phyloP scores from a whole-genome alignment of 2,797 vertebrate species.

The Mastacembelus armatus region DNA sequence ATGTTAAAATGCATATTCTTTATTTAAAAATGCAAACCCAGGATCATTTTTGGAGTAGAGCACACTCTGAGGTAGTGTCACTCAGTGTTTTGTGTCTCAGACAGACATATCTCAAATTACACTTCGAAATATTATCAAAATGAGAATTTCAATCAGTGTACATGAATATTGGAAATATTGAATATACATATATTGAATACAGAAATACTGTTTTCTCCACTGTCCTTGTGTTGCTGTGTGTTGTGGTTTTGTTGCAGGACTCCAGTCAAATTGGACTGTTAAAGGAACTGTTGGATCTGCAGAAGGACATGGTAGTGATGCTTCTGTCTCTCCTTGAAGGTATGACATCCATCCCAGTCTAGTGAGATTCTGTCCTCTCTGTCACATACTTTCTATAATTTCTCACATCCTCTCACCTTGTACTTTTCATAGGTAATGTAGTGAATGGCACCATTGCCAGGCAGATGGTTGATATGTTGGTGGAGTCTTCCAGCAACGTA shows the following conservation, averaged over 20 bases:
- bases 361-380: background rate
- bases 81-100: slow-evolving; percentile 22
- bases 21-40: slow-evolving; percentile 86
- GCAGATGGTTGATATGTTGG: slow-evolving; percentile 99
- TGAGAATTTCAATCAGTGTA: background rate
- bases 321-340: slow-evolving; percentile 94
- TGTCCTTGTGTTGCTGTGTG: slow-evolving; percentile 30
- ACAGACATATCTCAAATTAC: slow-evolving; percentile 36
- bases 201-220: slow-evolving; percentile 23
- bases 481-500: slow-evolving; percentile 97
- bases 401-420: background rate
- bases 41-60: slow-evolving; percentile 90
- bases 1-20: slow-evolving; percentile 71
- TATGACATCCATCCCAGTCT: slow-evolving; percentile 51
- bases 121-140: slow-evolving; percentile 1
- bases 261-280: slow-evolving; percentile 94
- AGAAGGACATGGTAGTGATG: slow-evolving; percentile 99
- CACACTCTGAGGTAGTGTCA: slow-evolving; percentile 88
- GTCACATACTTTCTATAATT: background rate
- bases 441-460: slow-evolving; percentile 96
- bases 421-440: slow-evolving; percentile 87
- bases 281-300: slow-evolving; percentile 94
- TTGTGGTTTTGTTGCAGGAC: slow-evolving; percentile 81
- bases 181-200: too few species aligned
- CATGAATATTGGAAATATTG: too few species aligned